phyloP scores from a whole-genome alignment of 1,140 invertebrate species.

The Dufourea novaeangliae region DNA sequence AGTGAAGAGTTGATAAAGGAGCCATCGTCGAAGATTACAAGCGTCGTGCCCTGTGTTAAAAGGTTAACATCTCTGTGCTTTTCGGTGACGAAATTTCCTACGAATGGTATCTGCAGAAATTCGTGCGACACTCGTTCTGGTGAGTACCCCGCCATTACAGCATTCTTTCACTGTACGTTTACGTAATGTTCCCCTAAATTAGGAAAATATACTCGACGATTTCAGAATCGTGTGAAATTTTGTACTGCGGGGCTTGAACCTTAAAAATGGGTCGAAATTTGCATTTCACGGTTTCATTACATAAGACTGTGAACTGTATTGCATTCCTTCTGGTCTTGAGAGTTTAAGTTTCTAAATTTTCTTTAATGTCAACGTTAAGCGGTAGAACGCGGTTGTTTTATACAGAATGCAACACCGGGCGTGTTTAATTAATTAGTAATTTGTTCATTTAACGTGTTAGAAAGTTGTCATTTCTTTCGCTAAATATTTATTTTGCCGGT shows the following conservation, averaged over 20 bases:
- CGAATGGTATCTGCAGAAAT: conserved; percentile 39
- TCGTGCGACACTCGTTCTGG: conserved; percentile 13
- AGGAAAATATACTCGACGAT: neutral
- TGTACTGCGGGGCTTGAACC: neutral
- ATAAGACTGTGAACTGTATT: neutral
- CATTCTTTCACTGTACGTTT: neutral
- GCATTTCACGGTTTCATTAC: neutral
- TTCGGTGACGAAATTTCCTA: neutral
- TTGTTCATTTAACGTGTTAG: neutral
- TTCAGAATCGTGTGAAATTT: neutral
- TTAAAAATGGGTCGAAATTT: neutral
- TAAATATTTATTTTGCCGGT: neutral
- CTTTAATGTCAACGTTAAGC: neutral
- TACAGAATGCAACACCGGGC: neutral
- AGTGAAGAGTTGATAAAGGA: conserved; percentile 7
- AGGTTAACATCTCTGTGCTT: conserved; percentile 21
- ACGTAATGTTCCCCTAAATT: neutral
- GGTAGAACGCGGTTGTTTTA: neutral
- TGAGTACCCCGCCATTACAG: neutral
- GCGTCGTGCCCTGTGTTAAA: neutral
- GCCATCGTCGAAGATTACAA: neutral
- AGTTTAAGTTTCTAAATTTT: neutral
- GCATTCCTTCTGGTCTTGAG: neutral
- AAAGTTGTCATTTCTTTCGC: neutral
- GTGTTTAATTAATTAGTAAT: neutral